Percentiles rank a stretch among this genome's conserved stretches.
Evolutionary conservation across 2,888 invertebrate species (phyloP).

Genomic region (Epirrita christyi): DNA sequence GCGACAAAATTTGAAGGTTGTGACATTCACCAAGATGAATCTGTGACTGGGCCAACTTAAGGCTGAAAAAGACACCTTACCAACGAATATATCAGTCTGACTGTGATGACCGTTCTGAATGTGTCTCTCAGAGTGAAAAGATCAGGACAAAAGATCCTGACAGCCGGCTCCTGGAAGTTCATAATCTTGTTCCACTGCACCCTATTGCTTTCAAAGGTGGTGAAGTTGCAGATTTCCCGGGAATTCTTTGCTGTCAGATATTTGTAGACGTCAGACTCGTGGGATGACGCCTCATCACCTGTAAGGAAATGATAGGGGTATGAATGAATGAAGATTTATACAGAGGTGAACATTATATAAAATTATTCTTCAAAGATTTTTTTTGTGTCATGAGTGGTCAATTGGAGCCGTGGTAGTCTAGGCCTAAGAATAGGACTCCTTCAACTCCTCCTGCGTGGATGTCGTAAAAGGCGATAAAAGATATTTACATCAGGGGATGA

Average conservation of each 20-base stretch:
- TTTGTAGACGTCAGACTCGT: constrained; percentile 61
- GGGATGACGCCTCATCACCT: constrained; percentile 46
- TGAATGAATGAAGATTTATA: not conserved
- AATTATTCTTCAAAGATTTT: too few relatives aligned
- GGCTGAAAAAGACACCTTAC: constrained; percentile 51
- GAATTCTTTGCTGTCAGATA: constrained; percentile 56
- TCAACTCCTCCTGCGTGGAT: too few relatives aligned
- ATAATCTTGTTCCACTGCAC: constrained; percentile 82
- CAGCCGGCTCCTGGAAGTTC: constrained; percentile 78
- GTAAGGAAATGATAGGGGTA: not conserved
- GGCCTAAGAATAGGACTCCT: too few relatives aligned
- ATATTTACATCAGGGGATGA: too few relatives aligned
- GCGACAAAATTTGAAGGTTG: not conserved
- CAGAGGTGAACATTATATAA: not conserved
- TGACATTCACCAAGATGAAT: too few relatives aligned
- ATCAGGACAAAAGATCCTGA: constrained; percentile 80
- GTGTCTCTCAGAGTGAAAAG: constrained; percentile 80
- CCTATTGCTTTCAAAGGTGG: constrained; percentile 77
- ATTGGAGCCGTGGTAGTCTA: too few relatives aligned
- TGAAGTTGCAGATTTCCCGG: constrained; percentile 62
- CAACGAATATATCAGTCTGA: constrained; percentile 79
- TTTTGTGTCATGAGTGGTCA: too few relatives aligned
- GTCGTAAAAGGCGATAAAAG: too few relatives aligned
- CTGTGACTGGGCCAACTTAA: too few relatives aligned
- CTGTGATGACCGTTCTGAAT: constrained; percentile 78